A percentile compares a stretch with the other conserved stretches of the same genome.
phyloP scores from a whole-genome alignment of 1,140 invertebrate genomes.

The Fopius arisanus region DNA sequence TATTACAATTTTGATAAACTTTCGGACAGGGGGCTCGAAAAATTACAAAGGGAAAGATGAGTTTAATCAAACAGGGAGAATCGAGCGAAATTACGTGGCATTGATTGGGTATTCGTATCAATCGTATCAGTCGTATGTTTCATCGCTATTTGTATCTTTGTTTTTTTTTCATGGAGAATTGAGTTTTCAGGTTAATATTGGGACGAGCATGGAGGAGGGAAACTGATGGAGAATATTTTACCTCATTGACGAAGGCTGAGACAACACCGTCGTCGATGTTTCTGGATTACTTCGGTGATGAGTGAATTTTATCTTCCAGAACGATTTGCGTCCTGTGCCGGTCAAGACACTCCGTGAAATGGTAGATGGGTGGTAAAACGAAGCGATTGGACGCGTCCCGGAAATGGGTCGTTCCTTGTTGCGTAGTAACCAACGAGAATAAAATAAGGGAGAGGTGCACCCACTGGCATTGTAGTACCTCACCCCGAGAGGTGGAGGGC shows the following conservation, averaged over 20 bases:
- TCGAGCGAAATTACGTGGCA: too few species aligned
- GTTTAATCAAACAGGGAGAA: too few species aligned
- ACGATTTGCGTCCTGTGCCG: neutral
- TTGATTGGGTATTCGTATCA: too few species aligned
- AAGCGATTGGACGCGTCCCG: constrained; percentile 10
- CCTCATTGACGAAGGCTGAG: neutral
- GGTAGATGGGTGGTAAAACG: neutral
- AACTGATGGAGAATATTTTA: constrained; percentile 7
- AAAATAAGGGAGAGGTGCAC: too few species aligned
- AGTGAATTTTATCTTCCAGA: neutral
- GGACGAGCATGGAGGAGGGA: neutral
- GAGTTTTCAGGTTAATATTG: neutral
- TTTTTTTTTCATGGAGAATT: neutral
- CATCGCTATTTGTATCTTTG: too few species aligned
- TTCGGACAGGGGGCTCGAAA: too few species aligned
- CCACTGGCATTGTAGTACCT: too few species aligned
- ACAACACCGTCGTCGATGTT: constrained; percentile 1
- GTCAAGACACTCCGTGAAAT: constrained; percentile 20
- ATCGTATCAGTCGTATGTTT: too few species aligned
- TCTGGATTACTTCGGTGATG: constrained; percentile 11
- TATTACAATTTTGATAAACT: neutral
- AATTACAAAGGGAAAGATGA: too few species aligned
- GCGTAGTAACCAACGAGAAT: neutral
- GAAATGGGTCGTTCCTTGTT: constrained; percentile 16
- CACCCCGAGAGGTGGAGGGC: too few species aligned